Percentiles rank a stretch among this genome's conserved stretches.
phyloP scores from a whole-genome alignment of 1,140 invertebrate species.

The Ditylenchus dipsaci region DNA sequence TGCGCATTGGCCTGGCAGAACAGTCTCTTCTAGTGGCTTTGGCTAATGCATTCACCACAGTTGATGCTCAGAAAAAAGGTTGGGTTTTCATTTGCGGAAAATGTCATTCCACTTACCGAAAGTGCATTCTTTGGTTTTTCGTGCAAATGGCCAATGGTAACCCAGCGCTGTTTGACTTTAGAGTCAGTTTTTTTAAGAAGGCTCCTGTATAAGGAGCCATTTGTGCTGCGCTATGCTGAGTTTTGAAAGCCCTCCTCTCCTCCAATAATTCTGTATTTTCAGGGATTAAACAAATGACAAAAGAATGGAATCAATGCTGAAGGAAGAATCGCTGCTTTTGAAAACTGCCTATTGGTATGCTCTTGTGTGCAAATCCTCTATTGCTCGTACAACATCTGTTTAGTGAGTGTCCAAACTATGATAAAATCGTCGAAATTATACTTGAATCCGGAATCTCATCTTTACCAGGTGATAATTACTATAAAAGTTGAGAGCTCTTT shows the following conservation, averaged over 20 bases:
- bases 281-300: constrained; percentile 65
- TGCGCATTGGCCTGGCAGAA: constrained; percentile 91
- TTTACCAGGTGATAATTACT: constrained; percentile 66
- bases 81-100: no score
- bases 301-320: constrained; percentile 74
- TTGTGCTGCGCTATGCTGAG: no score
- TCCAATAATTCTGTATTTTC: constrained; percentile 49
- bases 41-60: constrained; percentile 71
- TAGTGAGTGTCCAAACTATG: constrained; percentile 93
- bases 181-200: no score
- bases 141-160: no score
- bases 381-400: constrained; percentile 45
- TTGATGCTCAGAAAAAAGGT: constrained; percentile 44
- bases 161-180: no score
- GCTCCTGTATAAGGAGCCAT: no score
- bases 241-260: no score
- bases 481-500: no score
- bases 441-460: constrained; percentile 74
- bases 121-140: no score
- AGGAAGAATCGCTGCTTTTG: constrained; percentile 72
- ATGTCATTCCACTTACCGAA: no score
- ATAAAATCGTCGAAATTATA: constrained; percentile 75
- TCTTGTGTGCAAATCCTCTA: no score
- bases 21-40: constrained; percentile 84
- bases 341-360: constrained; percentile 85